phyloP scores from a whole-genome alignment of 2,888 invertebrate species.

The Plebejus argus region DNA sequence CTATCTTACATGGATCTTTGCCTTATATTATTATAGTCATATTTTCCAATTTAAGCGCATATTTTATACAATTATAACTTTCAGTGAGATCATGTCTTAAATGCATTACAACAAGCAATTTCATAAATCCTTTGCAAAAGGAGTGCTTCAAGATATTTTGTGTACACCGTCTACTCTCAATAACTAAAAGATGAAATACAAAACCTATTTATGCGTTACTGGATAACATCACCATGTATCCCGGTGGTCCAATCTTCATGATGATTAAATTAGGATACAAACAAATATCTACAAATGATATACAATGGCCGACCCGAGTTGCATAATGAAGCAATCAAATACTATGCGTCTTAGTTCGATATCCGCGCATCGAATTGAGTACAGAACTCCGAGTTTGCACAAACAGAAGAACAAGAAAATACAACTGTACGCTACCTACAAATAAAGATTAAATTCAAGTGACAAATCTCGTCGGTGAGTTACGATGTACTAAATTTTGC shows the following conservation, averaged over 20 bases:
- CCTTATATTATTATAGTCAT: no score
- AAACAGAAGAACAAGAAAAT: not conserved
- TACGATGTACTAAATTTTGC: constrained; percentile 54
- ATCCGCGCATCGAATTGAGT: constrained; percentile 44
- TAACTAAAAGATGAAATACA: not conserved
- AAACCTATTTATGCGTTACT: constrained; percentile 52
- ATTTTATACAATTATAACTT: no score
- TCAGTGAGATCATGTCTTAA: no score
- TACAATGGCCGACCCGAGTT: constrained; percentile 70
- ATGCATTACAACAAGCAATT: no score
- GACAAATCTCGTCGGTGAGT: not conserved
- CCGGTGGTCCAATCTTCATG: constrained; percentile 79
- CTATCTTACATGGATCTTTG: no score
- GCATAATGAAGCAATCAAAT: constrained; percentile 80
- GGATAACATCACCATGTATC: constrained; percentile 54
- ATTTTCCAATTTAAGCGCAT: no score
- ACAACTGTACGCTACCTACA: not conserved
- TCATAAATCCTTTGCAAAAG: no score
- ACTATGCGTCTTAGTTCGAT: constrained; percentile 65
- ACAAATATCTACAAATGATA: constrained; percentile 78
- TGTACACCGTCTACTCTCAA: not conserved
- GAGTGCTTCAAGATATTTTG: no score
- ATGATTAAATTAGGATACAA: constrained; percentile 79
- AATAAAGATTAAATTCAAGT: not conserved
- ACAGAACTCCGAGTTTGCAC: constrained; percentile 31